phyloP scores from a whole-genome alignment of 2,113 vertebrate species.

The Corythoichthys intestinalis region DNA sequence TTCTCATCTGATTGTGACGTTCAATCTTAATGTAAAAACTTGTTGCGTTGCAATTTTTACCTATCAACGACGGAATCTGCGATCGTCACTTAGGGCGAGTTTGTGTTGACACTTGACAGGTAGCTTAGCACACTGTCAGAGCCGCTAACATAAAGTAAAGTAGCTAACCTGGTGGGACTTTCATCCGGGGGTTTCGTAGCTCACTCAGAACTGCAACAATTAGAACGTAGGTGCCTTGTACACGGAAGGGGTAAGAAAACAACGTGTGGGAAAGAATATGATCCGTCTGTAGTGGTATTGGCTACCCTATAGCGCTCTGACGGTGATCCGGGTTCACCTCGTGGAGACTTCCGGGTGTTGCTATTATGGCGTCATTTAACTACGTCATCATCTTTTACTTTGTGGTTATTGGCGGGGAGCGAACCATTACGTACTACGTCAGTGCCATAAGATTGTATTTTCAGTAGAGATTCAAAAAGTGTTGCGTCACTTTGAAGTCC shows the following conservation, averaged over 20 bases:
- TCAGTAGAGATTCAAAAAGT: not conserved
- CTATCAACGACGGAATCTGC: not conserved
- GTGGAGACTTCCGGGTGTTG: not conserved
- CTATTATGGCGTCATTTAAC: not conserved
- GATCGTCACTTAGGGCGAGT: not conserved
- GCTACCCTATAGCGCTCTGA: not conserved
- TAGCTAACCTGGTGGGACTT: conserved; percentile 22
- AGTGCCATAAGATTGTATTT: not conserved
- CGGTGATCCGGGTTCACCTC: not conserved
- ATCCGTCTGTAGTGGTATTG: not conserved
- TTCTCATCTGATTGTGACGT: not conserved
- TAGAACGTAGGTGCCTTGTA: not conserved
- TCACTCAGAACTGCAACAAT: not conserved
- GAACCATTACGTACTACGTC: not conserved
- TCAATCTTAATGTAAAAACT: not conserved
- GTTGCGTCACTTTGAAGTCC: not conserved
- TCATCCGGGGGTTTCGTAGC: conserved; percentile 4
- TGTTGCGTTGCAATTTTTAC: no score
- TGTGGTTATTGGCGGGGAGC: not conserved
- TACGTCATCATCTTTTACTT: not conserved
- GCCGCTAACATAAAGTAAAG: conserved; percentile 17
- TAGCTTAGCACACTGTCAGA: conserved; percentile 7
- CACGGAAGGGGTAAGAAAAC: not conserved
- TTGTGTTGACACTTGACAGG: conserved; percentile 35
- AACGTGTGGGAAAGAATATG: not conserved